phyloP scores from a whole-genome alignment of 2,797 vertebrate species.

The Catamblyrhynchus diadema region DNA sequence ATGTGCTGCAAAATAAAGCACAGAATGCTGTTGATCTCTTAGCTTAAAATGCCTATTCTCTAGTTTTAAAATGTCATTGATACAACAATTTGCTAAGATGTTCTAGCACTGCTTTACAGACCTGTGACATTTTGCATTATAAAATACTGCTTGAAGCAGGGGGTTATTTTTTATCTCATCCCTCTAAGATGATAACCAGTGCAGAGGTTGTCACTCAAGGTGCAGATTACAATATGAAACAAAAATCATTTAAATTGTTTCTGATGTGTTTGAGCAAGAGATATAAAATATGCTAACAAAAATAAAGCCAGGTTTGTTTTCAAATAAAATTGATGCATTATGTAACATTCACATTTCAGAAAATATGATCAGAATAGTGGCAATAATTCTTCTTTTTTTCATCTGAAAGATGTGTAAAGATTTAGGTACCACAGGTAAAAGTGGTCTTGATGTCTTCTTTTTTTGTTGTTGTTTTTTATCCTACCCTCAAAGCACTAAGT shows the following conservation, averaged over 20 bases:
- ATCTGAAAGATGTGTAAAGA: not conserved
- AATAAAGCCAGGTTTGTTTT: not conserved
- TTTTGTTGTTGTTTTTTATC: not conserved
- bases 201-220: not conserved
- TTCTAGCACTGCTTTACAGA: not conserved
- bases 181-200: not conserved
- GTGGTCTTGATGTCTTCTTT: not conserved
- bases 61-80: not conserved
- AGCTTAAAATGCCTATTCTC: not conserved
- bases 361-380: not conserved
- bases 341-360: not conserved
- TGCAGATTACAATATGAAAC: not conserved
- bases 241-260: not conserved
- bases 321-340: not conserved
- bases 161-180: not conserved
- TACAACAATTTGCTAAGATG: not conserved
- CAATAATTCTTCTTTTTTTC: not conserved
- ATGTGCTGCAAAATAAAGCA: not conserved
- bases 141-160: not conserved
- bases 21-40: not conserved
- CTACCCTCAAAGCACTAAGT: not conserved
- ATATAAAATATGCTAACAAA: not conserved
- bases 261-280: not conserved
- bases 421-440: not conserved
- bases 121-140: not conserved